Conservation (phyloP, 30 jellyfish, hydroid and myxozoan species). For the Phacellophora camtschatica region DNA sequence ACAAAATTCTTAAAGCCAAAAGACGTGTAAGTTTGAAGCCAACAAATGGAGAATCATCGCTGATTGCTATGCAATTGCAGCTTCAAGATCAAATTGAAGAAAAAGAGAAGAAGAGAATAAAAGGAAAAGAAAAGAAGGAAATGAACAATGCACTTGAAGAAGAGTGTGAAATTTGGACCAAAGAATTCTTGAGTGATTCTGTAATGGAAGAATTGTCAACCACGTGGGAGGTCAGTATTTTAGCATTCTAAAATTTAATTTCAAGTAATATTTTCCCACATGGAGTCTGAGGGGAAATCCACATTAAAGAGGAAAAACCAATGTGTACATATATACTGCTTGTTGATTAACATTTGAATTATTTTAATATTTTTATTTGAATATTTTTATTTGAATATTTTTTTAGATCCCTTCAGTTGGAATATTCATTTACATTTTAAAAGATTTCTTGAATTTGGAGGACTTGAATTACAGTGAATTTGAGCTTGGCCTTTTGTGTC, state of each 20-base stretch:
- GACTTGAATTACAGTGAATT: slow-evolving; percentile 86
- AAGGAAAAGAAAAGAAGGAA: slow-evolving; percentile 72
- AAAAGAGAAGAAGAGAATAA: slow-evolving; percentile 58
- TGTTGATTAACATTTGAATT: background rate
- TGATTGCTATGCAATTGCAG: slow-evolving; percentile 71
- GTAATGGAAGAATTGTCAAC: slow-evolving; percentile 37
- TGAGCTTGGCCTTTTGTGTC: slow-evolving; percentile 80
- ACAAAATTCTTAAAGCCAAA: slow-evolving; percentile 1
- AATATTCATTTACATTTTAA: slow-evolving; percentile 64
- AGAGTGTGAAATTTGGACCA: slow-evolving; percentile 68
- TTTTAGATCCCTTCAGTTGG: slow-evolving; percentile 91
- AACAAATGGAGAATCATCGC: slow-evolving; percentile 59
- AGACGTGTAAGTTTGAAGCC: slow-evolving; percentile 26
- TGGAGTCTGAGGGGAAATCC: too few relatives aligned
- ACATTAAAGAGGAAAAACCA: too few relatives aligned
- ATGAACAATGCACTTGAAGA: slow-evolving; percentile 46
- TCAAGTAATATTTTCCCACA: too few relatives aligned
- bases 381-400: background rate
- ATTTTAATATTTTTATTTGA: background rate
- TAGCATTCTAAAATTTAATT: too few relatives aligned
- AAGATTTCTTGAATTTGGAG: slow-evolving; percentile 61
- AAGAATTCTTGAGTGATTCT: slow-evolving; percentile 43
- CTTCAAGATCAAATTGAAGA: slow-evolving; percentile 69
- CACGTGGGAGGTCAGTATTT: slow-evolving; percentile 80
- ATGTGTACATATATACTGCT: background rate